Base-by-base conservation (phyloP, 2,797 vertebrate species). In the Acrossocheilus fasciatus region DNA sequence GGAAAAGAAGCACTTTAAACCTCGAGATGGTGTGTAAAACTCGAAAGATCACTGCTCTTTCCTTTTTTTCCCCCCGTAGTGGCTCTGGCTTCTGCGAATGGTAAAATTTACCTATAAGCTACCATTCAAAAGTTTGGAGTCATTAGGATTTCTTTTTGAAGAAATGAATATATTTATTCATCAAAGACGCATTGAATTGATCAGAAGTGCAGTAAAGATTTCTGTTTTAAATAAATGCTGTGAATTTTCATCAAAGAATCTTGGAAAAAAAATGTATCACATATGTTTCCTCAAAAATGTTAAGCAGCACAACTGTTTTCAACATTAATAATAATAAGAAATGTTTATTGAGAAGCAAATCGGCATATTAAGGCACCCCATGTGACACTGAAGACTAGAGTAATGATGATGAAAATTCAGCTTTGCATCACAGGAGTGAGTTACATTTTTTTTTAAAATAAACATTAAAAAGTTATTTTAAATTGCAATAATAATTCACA, bases 1-100 rank as follows among this genome's bases (percentile, higher is more conserved):
- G 97, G 96, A 96, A 96, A 96, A 94, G 91, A 93, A 95, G 96
- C 93, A 95, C 93, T 95, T 87, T 93, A 94, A 94, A 92, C 93
- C 92, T 74, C 20, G 70, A 91, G 81, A 66, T 12, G 7, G 81
- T 85, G 83, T 77, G 90, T 86, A 87, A 30, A 91, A 62, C 90
- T 91, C 86, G 73, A 76, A 85, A 86, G 52, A 85, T 69, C 81
- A 54, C 23, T 75, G 72, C 68, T 82, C 83, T 82, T 57, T 77
- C 78, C 47, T 34, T 70, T 82, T 52, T 57, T 30, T 36, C 14
- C 8, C 7, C 50, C 20, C 5, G 36, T 54, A 76, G 70, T 85
- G 45, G 39, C 18, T 41, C 34, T 23, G 88, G 90, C 5, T 81
- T 70, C n/a, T 62, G 45, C 20, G 4, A 43, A 59, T 64, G 69